phyloP scores from a whole-genome alignment of 2,113 vertebrate genomes.

The Sminthopsis crassicaudata region DNA sequence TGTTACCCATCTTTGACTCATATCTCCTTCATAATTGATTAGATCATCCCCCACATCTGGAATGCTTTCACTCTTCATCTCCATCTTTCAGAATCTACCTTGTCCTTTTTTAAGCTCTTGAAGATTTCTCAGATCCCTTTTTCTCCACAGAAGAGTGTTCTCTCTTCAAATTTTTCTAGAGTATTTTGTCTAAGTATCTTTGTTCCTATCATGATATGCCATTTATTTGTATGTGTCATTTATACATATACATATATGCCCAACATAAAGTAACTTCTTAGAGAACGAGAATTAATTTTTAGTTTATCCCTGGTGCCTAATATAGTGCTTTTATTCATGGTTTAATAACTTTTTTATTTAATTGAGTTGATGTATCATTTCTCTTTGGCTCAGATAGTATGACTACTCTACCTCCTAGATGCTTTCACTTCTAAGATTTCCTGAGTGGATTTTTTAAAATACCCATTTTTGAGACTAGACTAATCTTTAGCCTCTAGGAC shows the following conservation, averaged over 20 bases:
- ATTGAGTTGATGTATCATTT: neutral
- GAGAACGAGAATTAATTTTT: neutral
- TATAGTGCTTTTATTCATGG: neutral
- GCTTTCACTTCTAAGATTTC: neutral
- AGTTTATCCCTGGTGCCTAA: neutral
- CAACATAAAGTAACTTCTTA: neutral
- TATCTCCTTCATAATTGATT: neutral
- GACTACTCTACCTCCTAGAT: neutral
- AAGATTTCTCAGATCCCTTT: neutral
- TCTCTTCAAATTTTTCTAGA: neutral
- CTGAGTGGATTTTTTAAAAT: conserved; percentile 22
- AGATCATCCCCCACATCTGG: neutral
- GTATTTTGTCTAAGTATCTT: neutral
- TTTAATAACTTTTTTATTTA: neutral
- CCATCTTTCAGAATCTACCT: neutral
- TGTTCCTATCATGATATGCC: neutral
- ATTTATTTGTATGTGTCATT: neutral
- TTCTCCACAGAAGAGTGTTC: neutral
- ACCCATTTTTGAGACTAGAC: conserved; percentile 7
- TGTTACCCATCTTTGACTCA: neutral
- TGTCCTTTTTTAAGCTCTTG: neutral
- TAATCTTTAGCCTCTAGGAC: neutral
- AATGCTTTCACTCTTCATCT: neutral
- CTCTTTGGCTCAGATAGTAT: neutral
- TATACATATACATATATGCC: neutral